Conservation (phyloP, 2,888 invertebrate genomes). For the Agriopis marginaria region DNA sequence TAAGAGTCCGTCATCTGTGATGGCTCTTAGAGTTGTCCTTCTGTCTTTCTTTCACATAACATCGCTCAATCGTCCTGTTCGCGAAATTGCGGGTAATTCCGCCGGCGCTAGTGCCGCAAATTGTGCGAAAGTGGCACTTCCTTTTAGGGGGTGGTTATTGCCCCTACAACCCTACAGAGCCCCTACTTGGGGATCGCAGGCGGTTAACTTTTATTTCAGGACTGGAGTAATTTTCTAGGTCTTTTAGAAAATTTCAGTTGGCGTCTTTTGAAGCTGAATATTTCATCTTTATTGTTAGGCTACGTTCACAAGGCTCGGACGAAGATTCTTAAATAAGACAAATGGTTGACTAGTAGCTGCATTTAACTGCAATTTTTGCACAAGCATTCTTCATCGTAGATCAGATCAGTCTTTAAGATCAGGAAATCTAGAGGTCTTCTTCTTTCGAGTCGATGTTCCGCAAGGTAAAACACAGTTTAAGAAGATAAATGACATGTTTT, state of each 20-base stretch:
- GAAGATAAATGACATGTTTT: too few relatives aligned
- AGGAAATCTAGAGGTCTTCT: too few relatives aligned
- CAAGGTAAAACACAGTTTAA: too few relatives aligned
- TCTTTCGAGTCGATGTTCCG: too few relatives aligned
- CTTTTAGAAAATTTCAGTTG: conserved; percentile 15
- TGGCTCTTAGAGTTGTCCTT: neutral
- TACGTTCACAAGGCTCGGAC: neutral
- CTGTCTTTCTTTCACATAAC: conserved; percentile 8
- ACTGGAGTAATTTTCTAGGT: conserved; percentile 18
- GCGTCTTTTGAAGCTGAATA: conserved; percentile 3
- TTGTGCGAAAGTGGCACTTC: conserved; percentile 43
- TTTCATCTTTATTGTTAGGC: conserved; percentile 1
- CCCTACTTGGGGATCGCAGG: conserved; percentile 2
- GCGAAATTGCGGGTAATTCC: conserved; percentile 41
- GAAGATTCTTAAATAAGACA: neutral
- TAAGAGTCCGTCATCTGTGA: neutral
- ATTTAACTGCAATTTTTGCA: neutral
- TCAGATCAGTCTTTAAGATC: neutral
- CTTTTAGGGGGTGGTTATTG: conserved; percentile 42
- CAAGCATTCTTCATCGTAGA: neutral
- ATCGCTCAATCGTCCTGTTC: conserved; percentile 20
- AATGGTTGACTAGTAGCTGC: neutral
- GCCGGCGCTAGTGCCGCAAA: conserved; percentile 40
- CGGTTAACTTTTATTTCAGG: conserved; percentile 20
- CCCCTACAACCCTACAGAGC: conserved; percentile 22